Conservation (phyloP, 2,888 invertebrate species). For the Hybos culiciformis region DNA sequence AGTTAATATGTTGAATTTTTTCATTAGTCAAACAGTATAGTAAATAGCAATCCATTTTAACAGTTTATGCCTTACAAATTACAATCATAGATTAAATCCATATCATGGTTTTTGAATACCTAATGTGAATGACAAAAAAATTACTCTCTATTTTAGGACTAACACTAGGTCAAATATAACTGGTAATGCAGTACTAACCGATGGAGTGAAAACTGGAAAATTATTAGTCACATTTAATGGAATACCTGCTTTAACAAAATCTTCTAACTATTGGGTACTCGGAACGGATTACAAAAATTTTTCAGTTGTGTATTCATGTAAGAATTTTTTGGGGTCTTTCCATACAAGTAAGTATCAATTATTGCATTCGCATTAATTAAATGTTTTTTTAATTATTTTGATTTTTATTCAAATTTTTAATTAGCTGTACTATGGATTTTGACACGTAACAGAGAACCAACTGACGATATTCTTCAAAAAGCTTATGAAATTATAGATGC, state of each 20-base stretch:
- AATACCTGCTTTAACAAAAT: constrained; percentile 17
- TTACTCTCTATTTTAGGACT: too few species aligned
- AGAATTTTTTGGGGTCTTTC: constrained; percentile 18
- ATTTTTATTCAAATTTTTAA: neutral
- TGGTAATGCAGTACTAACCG: constrained; percentile 16
- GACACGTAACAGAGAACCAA: constrained; percentile 15
- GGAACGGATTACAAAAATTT: constrained; percentile 46
- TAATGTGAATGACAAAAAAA: too few species aligned
- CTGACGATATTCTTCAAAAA: constrained; percentile 8
- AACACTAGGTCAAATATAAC: constrained; percentile 14
- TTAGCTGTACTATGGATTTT: constrained; percentile 19
- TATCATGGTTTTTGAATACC: too few species aligned
- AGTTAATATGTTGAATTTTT: too few species aligned
- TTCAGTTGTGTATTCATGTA: constrained; percentile 46
- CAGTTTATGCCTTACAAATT: too few species aligned
- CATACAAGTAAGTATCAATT: constrained; percentile 17
- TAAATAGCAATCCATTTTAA: too few species aligned
- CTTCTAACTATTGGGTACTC: constrained; percentile 42
- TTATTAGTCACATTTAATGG: constrained; percentile 16
- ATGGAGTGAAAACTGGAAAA: constrained; percentile 17
- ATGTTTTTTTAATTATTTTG: neutral
- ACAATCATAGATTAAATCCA: too few species aligned
- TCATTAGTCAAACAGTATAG: too few species aligned
- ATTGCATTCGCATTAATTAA: constrained; percentile 4
- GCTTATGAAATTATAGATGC: constrained; percentile 11